These are phyloP conservation scores for Galago senegalensis DNA, from an alignment of 2,797 vertebrate genomes.

Conservation along the genomic window DNA sequence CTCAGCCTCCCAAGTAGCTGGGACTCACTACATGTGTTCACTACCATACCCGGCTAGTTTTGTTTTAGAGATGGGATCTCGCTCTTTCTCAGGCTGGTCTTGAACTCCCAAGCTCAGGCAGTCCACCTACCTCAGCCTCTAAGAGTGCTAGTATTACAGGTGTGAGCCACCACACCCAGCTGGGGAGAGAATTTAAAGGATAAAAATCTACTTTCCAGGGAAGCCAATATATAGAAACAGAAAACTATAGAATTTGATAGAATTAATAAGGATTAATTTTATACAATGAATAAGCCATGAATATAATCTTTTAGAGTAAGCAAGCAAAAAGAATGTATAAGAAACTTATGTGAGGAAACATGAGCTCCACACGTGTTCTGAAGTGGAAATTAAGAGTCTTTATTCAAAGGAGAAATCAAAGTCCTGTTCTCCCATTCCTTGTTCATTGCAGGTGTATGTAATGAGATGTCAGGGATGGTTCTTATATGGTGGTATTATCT, in stretches of 20 bases:
- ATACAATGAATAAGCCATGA: not conserved
- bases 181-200: not conserved
- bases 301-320: not conserved
- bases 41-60: too few species aligned
- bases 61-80: too few species aligned
- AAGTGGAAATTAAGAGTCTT: not conserved
- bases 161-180: too few species aligned
- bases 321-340: not conserved
- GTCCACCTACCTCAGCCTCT: too few species aligned
- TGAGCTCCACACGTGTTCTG: not conserved
- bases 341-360: not conserved
- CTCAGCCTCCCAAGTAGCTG: too few species aligned
- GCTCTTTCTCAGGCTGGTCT: too few species aligned
- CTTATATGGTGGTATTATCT: not conserved
- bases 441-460: not conserved
- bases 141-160: too few species aligned
- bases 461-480: not conserved
- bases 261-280: not conserved
- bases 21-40: too few species aligned
- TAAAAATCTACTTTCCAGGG: not conserved
- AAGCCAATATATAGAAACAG: not conserved
- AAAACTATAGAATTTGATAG: not conserved
- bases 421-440: not conserved
- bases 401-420: not conserved
- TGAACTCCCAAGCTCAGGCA: too few species aligned